Evolutionary conservation across 2,797 vertebrate genomes (phyloP), one percentile per base, ranked within the genome.

Genomic region (Sylvia borin): DNA sequence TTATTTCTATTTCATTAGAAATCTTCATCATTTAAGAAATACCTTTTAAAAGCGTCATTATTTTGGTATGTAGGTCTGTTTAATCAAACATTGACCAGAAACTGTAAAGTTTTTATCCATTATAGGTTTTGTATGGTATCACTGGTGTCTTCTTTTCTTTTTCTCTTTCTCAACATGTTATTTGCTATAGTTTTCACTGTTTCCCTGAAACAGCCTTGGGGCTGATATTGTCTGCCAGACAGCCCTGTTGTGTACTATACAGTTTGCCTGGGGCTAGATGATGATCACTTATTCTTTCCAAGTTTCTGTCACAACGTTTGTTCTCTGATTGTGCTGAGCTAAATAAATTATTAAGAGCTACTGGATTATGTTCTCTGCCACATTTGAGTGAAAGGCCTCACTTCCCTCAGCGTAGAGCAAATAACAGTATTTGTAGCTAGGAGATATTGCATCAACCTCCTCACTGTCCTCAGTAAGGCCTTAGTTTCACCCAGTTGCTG

Each of bases 281-380:
- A 85, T 71, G 58, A 88, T 75, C 40, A 42, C 47, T 58, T 29
- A 60, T 51, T 75, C 73, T 81, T 85, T 92, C 60, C 40, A 94
- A 94, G 45, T 71, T 85, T 87, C 67, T 89, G 67, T 67, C 60
- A 66, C 64, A 67, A 77, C 64, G 21, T 73, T 84, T 90, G n/a
- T 57, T 74, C 42, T 73, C 53, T 34, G 27, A 72, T 72, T 87
- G 45, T 55, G 61, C 34, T 57, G 80, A 82, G 34, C 22, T 76
- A 85, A 90, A 92, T 81, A 76, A 87, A 94, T 80, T 92, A 86
- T 58, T 85, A 77, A 88, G 32, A 91, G 38, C 9, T 9, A 74
- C 32, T 66, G 36, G 32, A 38, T 70, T 45, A 27, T 45, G 42
- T 51, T 86, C 42, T 72, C 21, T 72, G 43, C 8, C 62, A 17